Evolutionary conservation across 2,888 invertebrate genomes (phyloP).

Genomic region (Athalia rosae): DNA sequence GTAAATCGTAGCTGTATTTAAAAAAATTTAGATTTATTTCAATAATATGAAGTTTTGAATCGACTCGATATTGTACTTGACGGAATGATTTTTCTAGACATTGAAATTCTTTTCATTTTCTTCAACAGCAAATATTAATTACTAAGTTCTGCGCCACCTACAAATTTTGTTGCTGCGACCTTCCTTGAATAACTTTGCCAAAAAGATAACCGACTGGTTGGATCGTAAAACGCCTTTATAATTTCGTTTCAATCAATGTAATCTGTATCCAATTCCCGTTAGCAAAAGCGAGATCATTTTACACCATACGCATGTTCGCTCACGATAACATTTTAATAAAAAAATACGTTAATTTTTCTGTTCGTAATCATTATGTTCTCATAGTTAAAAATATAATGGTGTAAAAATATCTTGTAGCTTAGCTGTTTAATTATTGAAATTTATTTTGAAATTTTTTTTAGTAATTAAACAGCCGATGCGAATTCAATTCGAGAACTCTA

Average conservation of each 20-base stretch:
- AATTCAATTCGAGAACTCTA: conserved; percentile 69
- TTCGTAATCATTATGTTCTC: not conserved
- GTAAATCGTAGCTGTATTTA: not conserved
- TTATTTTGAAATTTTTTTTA: conserved; percentile 18
- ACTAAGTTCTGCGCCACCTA: not conserved
- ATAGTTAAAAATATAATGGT: conserved; percentile 16
- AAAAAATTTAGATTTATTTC: not conserved
- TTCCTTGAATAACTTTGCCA: not conserved
- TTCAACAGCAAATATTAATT: too few relatives aligned
- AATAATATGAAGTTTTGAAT: not conserved
- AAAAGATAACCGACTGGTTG: conserved; percentile 49
- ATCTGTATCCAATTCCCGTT: not conserved
- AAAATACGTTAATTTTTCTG: not conserved
- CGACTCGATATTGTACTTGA: not conserved
- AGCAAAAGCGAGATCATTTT: conserved; percentile 31
- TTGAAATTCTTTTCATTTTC: not conserved
- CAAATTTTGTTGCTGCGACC: conserved; percentile 46
- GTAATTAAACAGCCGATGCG: conserved; percentile 37
- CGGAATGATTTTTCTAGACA: not conserved
- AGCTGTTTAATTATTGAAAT: conserved; percentile 28
- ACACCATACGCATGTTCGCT: conserved; percentile 6
- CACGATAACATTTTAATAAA: not conserved
- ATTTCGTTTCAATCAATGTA: not conserved
- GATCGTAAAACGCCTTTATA: conserved; percentile 41
- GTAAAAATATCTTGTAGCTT: conserved; percentile 15